Conservation (phyloP, 2,888 invertebrate genomes). For the Diarsia brunnea region DNA sequence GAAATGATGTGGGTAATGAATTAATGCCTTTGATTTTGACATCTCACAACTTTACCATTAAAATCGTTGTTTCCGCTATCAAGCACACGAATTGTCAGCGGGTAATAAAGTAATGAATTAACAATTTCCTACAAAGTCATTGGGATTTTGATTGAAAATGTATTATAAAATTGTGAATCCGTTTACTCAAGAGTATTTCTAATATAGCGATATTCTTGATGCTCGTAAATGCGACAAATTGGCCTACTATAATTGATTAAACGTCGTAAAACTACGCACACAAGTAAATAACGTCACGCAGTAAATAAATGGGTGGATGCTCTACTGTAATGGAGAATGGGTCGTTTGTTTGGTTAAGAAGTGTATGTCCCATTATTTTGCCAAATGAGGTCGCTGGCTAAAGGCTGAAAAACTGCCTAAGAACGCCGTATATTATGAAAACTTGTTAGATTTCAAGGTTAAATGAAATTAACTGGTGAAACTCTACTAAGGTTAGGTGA, state of each 20-base stretch:
- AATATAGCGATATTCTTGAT: not conserved
- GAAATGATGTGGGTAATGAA: too few relatives aligned
- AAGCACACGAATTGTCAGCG: not conserved
- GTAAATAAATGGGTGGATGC: slow-evolving; percentile 26
- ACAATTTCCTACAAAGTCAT: not conserved
- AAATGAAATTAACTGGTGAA: not conserved
- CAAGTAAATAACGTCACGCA: slow-evolving; percentile 24
- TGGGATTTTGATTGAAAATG: not conserved
- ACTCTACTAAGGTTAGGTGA: too few relatives aligned
- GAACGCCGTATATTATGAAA: not conserved
- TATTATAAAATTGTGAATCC: not conserved
- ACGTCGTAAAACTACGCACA: slow-evolving; percentile 23
- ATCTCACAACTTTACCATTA: too few relatives aligned
- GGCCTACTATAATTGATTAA: slow-evolving; percentile 7
- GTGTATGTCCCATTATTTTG: slow-evolving; percentile 36
- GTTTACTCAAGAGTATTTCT: not conserved
- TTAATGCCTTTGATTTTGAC: too few relatives aligned
- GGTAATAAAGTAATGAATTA: not conserved
- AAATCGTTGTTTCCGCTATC: not conserved
- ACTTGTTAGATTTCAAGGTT: not conserved
- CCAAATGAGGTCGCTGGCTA: slow-evolving; percentile 26
- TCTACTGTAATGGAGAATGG: slow-evolving; percentile 28
- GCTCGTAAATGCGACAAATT: not conserved
- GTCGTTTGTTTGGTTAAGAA: slow-evolving; percentile 24
- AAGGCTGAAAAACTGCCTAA: slow-evolving; percentile 27